A percentile compares a stretch with the other conserved stretches of the same genome.
Conservation (phyloP, 2,888 invertebrate genomes). For the Pteria penguin region DNA sequence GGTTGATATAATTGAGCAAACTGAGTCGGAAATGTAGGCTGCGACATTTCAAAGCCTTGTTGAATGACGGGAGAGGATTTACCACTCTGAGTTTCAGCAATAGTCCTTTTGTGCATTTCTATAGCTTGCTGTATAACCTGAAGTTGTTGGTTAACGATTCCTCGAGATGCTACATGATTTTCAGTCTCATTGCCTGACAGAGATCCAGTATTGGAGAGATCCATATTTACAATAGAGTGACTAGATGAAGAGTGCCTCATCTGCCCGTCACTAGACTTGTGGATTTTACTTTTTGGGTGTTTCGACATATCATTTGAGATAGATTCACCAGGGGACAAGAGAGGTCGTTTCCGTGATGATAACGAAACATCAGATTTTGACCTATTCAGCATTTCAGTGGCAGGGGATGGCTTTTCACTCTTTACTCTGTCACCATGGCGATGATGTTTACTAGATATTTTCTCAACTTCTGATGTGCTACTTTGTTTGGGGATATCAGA, state of each 20-base stretch:
- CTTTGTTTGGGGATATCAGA: constrained; percentile 44
- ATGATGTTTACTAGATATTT: constrained; percentile 2
- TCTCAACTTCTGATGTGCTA: constrained; percentile 27
- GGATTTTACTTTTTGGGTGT: constrained; percentile 50
- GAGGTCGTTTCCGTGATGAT: constrained; percentile 55
- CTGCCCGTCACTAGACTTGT: constrained; percentile 43
- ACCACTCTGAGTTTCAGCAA: neutral
- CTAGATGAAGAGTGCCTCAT: constrained; percentile 52
- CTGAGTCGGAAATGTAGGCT: constrained; percentile 27
- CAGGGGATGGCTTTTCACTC: constrained; percentile 11
- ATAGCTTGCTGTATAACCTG: constrained; percentile 11
- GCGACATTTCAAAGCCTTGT: constrained; percentile 25
- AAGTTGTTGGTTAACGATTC: neutral
- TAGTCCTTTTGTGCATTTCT: constrained; percentile 4
- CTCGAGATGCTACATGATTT: neutral
- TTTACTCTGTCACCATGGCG: constrained; percentile 28
- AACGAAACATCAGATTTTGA: constrained; percentile 22
- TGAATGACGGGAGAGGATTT: constrained; percentile 8
- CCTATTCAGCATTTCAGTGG: neutral
- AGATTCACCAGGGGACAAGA: constrained; percentile 49
- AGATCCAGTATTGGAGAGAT: constrained; percentile 56
- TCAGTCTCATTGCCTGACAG: constrained; percentile 20
- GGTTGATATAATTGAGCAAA: constrained; percentile 28
- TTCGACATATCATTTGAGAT: constrained; percentile 28
- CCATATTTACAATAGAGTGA: constrained; percentile 62